Evolutionary conservation across 2,113 vertebrate species (phyloP), one percentile per base, ranked within the genome.

Genomic region (Nibea coibor): DNA sequence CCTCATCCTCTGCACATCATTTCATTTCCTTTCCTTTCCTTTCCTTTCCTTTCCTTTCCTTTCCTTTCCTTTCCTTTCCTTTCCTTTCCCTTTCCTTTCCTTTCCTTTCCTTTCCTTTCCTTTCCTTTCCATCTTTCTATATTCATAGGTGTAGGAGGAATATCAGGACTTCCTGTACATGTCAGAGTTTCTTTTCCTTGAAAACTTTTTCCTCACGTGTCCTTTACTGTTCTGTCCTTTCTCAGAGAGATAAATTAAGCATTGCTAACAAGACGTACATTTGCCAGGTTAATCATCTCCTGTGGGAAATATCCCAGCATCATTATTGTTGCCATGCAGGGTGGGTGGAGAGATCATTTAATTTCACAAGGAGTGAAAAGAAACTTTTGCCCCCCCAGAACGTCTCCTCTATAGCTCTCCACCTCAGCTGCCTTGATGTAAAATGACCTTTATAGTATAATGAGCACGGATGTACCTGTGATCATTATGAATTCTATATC

Each of bases 201-300:
- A 76, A 61, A 39, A 56, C 6, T 63, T 3, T 14, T 22, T 62
- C 20, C 59, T 0, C 26, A 24, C n/a, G 8, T 58, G 39, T 67
- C 83, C 80, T 72, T 72, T 35, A 51, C 71, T 74, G 24, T 2
- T 75, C 28, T 42, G 65, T 78, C 85, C 66, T 84, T 80, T 58
- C 62, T 62, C 31, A 51, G 17, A 28, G 39, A 83, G 28, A 84
- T 61, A 57, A 71, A 81, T 79, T 26, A 10, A 35, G 10, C 58
- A 28, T 56, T 82, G 72, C 72, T 82, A 88, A 88, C 66, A 73
- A 83, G 58, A 53, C 78, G 58, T 76, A 48, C 69, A 73, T 83
- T 81, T 66, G 54, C 71, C 71, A 84, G 72, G 72, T 79, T 76
- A 80, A 78, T 86, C 72, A 75, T 78, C 47, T 71, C 56, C 70